Percentiles rank a stretch among this genome's conserved stretches.
Evolutionary conservation across 2,797 vertebrate genomes (phyloP).

Genomic region (Caiman crocodilus): DNA sequence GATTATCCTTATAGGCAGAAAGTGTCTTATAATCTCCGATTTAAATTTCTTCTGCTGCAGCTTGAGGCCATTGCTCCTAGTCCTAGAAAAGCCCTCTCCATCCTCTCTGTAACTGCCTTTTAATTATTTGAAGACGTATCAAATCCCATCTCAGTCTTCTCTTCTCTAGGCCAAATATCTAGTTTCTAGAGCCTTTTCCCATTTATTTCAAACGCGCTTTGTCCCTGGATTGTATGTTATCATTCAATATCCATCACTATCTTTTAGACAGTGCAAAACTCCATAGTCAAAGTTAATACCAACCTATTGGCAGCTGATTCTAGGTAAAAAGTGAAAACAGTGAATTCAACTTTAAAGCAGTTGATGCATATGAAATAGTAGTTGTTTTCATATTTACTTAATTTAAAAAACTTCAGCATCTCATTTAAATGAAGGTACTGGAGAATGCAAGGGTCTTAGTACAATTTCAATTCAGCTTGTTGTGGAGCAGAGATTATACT

Average conservation of each 20-base stretch:
- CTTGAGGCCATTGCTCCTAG: too few relatives aligned
- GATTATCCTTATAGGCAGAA: too few relatives aligned
- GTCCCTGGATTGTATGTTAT: too few relatives aligned
- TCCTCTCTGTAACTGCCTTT: too few relatives aligned
- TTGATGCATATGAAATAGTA: not conserved
- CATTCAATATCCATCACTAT: not conserved
- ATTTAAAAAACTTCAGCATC: not conserved
- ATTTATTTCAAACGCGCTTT: too few relatives aligned
- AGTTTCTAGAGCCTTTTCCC: too few relatives aligned
- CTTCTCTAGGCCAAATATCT: too few relatives aligned
- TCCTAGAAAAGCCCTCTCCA: too few relatives aligned
- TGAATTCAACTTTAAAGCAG: not conserved
- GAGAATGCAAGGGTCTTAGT: not conserved
- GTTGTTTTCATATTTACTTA: not conserved
- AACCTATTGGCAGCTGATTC: too few relatives aligned
- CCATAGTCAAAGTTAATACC: not conserved
- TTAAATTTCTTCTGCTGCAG: too few relatives aligned
- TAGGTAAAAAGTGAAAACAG: not conserved
- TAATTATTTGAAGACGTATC: too few relatives aligned
- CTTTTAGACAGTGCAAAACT: not conserved
- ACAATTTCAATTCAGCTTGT: conserved; percentile 12
- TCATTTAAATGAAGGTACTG: not conserved
- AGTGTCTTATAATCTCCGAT: too few relatives aligned
- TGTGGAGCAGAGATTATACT: not conserved
- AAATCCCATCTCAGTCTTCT: not conserved